Evolutionary conservation across 2,113 vertebrate genomes (phyloP), one percentile per base, ranked within the genome.

Genomic region (Rhinogobius similis): DNA sequence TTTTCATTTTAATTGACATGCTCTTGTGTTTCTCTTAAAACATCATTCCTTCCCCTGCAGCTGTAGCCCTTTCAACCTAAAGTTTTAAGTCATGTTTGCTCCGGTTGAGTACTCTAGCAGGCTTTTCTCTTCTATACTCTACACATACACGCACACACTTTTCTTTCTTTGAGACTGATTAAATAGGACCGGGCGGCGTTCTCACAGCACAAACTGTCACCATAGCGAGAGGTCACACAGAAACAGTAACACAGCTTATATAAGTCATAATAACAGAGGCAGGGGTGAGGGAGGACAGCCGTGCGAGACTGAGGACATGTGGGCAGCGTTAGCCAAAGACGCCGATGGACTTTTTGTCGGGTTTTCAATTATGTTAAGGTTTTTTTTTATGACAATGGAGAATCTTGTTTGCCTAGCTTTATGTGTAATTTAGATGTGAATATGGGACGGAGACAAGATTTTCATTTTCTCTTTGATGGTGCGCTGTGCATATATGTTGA

Each of bases 231-330:
- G 88, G 88, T 89, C 88, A 91, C 81, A 87, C 83, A 81, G 82
- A 83, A 81, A 88, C 86, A 87, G 74, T 77, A 87, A 81, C 86
- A 86, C 86, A 86, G 87, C 87, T 89, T 88, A 90, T 87, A 84
- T 90, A 89, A 90, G 87, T 87, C 86, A 85, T 73, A 89, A 89
- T 85, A 91, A 85, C 78, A 78, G 62, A 73, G 75, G 62, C 67
- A 11, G 77, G 52, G 58, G 59, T 46, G 77, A 65, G 32, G 18
- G 68, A 50, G 61, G 58, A 53, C 21, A 36, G 4, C n/a, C 26
- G 32, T 55, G 64, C 65, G 53, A 38, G 29, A 18, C 18, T 38
- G 58, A 61, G 58, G 29, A 36, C 58, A n/a, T 20, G 43, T 65
- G 41, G 62, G 21, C 12, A 43, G 62, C 43, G 36, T 23, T 24